Conservation (phyloP, 2,113 vertebrate genomes). For the Furnarius figulus region DNA sequence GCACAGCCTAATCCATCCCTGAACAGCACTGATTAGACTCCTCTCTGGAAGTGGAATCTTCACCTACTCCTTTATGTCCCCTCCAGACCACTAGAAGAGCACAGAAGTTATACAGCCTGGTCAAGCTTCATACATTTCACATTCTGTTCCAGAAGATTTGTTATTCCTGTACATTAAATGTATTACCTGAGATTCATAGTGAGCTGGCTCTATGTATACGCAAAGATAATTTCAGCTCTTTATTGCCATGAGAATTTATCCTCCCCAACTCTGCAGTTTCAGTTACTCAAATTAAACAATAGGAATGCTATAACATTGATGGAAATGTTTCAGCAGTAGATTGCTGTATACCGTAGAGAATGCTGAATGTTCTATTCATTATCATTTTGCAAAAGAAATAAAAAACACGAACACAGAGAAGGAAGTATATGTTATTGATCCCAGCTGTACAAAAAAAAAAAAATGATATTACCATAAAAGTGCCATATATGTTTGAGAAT, state of each 20-base stretch:
- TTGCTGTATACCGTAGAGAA: neutral
- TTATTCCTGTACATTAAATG: neutral
- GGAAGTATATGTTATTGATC: neutral
- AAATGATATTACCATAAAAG: constrained; percentile 84
- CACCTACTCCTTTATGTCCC: neutral
- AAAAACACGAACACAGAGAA: neutral
- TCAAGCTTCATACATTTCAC: neutral
- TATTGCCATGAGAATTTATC: constrained; percentile 19
- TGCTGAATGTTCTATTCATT: constrained; percentile 6
- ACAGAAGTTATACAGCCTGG: neutral
- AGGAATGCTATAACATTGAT: neutral
- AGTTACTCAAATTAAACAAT: constrained; percentile 25
- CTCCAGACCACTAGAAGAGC: neutral
- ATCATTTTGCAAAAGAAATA: constrained; percentile 35
- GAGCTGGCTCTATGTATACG: fast-evolving
- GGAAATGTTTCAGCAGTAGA: constrained; percentile 26
- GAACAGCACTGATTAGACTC: neutral
- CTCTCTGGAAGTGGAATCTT: neutral
- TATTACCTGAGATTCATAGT: neutral
- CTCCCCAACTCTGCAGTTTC: neutral
- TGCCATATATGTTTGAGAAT: constrained; percentile 85
- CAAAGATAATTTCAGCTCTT: constrained; percentile 5
- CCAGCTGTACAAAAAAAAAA: constrained; percentile 14
- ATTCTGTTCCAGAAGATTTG: neutral
- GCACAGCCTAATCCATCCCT: neutral